Evolutionary conservation across 2,888 invertebrate species (phyloP).

Genomic region (Leptodirus hochenwartii): DNA sequence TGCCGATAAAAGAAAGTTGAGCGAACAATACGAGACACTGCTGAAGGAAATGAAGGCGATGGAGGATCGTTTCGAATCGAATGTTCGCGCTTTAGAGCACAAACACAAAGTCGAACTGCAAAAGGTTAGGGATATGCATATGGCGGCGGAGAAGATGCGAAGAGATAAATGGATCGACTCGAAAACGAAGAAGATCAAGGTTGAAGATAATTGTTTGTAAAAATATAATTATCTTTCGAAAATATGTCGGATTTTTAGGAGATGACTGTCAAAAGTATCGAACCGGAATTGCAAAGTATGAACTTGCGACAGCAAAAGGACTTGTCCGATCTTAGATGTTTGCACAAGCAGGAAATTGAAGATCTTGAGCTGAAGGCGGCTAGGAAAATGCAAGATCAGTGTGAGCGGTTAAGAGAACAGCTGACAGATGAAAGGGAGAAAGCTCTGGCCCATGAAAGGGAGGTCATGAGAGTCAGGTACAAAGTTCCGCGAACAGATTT

Average conservation of each 20-base stretch:
- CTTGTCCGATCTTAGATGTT: conserved; percentile 45
- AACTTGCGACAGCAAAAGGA: conserved; percentile 47
- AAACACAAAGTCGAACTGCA: conserved; percentile 57
- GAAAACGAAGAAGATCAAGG: conserved; percentile 74
- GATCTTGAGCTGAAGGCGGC: conserved; percentile 42
- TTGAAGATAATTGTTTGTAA: conserved; percentile 21
- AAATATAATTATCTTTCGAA: too few species aligned
- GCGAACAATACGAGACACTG: conserved; percentile 54
- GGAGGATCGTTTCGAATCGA: conserved; percentile 44
- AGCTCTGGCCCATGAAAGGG: conserved; percentile 39
- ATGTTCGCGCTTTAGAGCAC: conserved; percentile 52
- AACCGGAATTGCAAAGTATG: conserved; percentile 67
- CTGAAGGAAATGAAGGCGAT: conserved; percentile 43
- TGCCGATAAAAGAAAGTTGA: conserved; percentile 58
- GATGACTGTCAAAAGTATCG: conserved; percentile 71
- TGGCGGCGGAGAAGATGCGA: conserved; percentile 56
- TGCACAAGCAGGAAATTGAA: conserved; percentile 46
- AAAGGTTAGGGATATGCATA: conserved; percentile 55
- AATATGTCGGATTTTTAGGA: too few species aligned
- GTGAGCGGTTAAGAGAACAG: conserved; percentile 39
- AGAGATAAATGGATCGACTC: conserved; percentile 67
- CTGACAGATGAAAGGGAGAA: conserved; percentile 42
- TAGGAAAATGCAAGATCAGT: conserved; percentile 39
- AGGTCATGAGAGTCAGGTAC: conserved; percentile 35
- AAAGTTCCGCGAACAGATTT: conserved; percentile 2